Evolutionary conservation across 2,888 invertebrate genomes (phyloP), one percentile per base, ranked within the genome.

Genomic region (Acanthopleura granulata): DNA sequence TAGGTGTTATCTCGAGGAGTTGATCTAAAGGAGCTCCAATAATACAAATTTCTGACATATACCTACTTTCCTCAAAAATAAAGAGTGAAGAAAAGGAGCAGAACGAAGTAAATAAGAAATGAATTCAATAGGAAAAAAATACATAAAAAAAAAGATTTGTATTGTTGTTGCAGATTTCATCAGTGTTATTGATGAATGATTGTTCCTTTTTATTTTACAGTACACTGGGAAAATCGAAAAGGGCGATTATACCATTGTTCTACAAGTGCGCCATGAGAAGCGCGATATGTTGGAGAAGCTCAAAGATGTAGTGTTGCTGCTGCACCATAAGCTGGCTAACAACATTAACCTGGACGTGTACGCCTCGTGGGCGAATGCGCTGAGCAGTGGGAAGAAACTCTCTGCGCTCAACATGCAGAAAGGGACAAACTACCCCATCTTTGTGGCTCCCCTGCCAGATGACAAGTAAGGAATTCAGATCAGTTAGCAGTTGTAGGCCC

Each of bases 241-340:
- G 90, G 99, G 99, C 27, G 98, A 99, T 81, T 99, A 97, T 91
- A 93, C 93, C 0, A 92, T 99, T 14, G 93, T 94, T 66, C 91
- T 98, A 86, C 96, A 96, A 90, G 92, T 99, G 16, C 94, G 99
- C 0, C 98, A 99, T 90, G 97, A 98, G 86, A 95, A 94, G 88
- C 94, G 94, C 80, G 94, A 95, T 49, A 91, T 95, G 74, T 92
- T 99, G 78, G 98, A 99, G 84, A 95, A 94, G 90, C 91, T 98
- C 73, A 93, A 94, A 49, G 97, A 98, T 78, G 91, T 95, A 84
- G 83, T 91, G 4, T 77, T 97, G 79, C 89, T 95, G 62, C 90
- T 97, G 22, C 93, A 93, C 82, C 95, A 95, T 90, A 96, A 97
- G 86, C 91, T 98, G 72, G 91, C 93, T 77, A 93, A 93, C 77